These are phyloP conservation scores for Pelusios castaneus DNA, from an alignment of 2,113 vertebrate species.

Conservation along the genomic window DNA sequence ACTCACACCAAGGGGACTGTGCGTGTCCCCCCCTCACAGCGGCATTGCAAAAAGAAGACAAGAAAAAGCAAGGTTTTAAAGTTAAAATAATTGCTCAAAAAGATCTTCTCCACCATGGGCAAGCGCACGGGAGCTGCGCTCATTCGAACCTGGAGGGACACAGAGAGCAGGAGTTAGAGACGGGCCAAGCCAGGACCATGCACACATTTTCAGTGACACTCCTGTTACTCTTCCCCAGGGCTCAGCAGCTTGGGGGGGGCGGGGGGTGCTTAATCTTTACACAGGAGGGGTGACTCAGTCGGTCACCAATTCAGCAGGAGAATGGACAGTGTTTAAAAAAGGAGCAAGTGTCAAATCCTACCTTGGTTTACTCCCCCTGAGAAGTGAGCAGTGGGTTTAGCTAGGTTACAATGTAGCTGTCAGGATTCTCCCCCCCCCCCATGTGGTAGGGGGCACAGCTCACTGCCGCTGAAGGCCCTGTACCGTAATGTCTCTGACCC, in stretches of 20 bases:
- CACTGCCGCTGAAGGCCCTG: no score
- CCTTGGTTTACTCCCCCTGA: background rate
- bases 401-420: no score
- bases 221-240: background rate
- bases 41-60: background rate
- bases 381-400: background rate
- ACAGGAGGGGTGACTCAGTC: background rate
- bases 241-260: background rate
- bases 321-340: background rate
- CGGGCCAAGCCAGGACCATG: background rate
- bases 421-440: no score
- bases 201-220: background rate
- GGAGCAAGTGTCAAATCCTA: background rate
- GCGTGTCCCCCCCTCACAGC: background rate
- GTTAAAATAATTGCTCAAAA: background rate
- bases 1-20: background rate
- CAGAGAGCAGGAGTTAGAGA: background rate
- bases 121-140: background rate
- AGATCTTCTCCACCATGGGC: rapidly evolving
- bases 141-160: conserved; percentile 9
- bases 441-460: no score
- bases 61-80: rapidly evolving
- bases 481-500: no score
- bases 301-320: background rate
- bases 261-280: background rate